A percentile compares a stretch with the other conserved stretches of the same genome.
These are phyloP conservation scores for Venturia canescens DNA, from an alignment of 1,140 invertebrate species.

Conservation along the genomic window DNA sequence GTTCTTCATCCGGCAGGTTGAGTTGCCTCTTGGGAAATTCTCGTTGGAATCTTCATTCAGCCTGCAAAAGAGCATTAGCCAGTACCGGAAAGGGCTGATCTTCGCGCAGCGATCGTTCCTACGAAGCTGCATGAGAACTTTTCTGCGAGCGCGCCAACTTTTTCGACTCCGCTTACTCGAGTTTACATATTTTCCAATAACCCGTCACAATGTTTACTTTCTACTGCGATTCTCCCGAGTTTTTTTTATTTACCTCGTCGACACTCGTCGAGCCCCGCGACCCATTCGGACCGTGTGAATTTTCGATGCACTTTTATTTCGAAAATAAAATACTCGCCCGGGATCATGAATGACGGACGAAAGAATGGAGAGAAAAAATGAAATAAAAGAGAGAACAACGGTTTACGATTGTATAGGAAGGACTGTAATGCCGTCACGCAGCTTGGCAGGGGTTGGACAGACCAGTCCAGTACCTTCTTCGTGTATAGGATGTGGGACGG, in stretches of 20 bases:
- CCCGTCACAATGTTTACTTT: too few relatives aligned
- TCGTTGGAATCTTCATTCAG: conserved; percentile 48
- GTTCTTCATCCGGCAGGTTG: conserved; percentile 52
- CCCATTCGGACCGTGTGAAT: background rate
- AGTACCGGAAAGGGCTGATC: conserved; percentile 36
- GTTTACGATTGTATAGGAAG: conserved; percentile 35
- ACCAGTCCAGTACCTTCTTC: conserved; percentile 34
- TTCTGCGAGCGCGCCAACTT: background rate
- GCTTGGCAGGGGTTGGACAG: conserved; percentile 59
- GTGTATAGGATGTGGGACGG: conserved; percentile 69
- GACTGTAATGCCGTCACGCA: conserved; percentile 58
- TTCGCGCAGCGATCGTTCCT: background rate
- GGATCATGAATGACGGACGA: conserved; percentile 31
- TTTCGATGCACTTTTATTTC: conserved; percentile 34
- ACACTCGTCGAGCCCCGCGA: too few relatives aligned
- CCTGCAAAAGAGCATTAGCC: conserved; percentile 13
- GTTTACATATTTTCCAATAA: background rate
- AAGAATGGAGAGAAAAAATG: conserved; percentile 47
- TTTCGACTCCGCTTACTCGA: background rate
- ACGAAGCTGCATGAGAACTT: conserved; percentile 20
- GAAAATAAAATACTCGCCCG: conserved; percentile 22
- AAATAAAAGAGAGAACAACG: conserved; percentile 30
- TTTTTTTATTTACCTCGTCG: too few relatives aligned
- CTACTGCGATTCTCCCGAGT: too few relatives aligned
- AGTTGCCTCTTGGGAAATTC: conserved; percentile 57